Evolutionary conservation across 2,888 invertebrate genomes (phyloP), one percentile per base, ranked within the genome.

Genomic region (Hipparchia sbordonii): DNA sequence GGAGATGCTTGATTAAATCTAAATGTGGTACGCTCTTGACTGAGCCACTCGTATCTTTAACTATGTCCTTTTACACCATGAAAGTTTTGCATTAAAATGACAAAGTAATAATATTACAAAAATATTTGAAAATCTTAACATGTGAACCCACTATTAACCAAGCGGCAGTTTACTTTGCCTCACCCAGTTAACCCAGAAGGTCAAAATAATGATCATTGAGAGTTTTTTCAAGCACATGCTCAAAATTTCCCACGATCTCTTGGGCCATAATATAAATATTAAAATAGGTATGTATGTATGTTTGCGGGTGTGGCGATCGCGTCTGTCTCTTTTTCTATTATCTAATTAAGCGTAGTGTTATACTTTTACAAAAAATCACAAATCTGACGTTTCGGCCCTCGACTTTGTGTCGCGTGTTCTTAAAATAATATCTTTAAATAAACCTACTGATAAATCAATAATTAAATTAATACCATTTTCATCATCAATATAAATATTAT

Each of bases 361-460:
- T 79, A 87, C 87, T 92, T 92, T 91, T 91, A 92, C 92, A 93
- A 86, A 84, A 88, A 89, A 92, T 92, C 90, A 91, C 89, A 92
- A 90, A 88, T 85, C 84, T 85, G 86, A 87, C 84, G 81, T 84
- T 82, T 84, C 83, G 85, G 82, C 79, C 77, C 54, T 78, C 73
- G 77, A 75, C 79, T 62, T 5, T 86, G 84, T 23, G 67, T 67
- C 57, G 57, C 85, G 87, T 83, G 83, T 83, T 82, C 82, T 83
- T 52, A 67, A 70, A 57, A 57, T 57, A 57, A 13, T 13, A n/a
- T 54, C 51, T 46, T 62, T 13, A 62, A 23, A 12, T 52, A 13
- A 62, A 13, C n/a, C 46, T 0, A 62, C 45, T 7, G 46, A 46
- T 45, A 45, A 12, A 39, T 61, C 45, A 46, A 45, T 61, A 46